Conservation (phyloP, 2,113 vertebrate genomes). For the Malurus melanocephalus region DNA sequence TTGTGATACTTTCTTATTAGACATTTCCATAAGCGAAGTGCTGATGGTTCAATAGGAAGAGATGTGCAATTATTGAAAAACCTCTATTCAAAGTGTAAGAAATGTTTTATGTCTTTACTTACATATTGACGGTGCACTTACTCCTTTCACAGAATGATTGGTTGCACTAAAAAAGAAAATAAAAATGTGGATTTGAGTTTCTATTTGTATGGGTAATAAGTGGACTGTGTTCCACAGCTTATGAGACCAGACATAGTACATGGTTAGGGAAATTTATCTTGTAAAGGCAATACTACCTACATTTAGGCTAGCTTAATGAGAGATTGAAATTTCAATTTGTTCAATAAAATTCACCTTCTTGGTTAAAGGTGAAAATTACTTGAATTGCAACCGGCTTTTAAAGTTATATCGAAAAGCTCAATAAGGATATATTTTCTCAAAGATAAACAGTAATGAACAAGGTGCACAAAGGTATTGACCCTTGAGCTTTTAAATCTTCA, state of each 20-base stretch:
- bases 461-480: background rate
- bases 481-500: background rate
- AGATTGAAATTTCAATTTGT: background rate
- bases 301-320: background rate
- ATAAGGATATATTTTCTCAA: background rate
- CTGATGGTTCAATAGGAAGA: background rate
- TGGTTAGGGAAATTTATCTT: background rate
- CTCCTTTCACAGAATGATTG: background rate
- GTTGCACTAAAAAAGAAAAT: background rate
- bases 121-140: background rate
- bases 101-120: background rate
- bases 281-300: background rate
- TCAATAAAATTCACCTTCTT: background rate
- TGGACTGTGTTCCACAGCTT: background rate
- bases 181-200: background rate
- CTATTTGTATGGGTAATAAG: background rate
- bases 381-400: background rate
- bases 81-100: background rate
- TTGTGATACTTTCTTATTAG: background rate
- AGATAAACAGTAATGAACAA: background rate
- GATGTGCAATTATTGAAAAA: background rate
- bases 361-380: background rate
- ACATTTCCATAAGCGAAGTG: background rate
- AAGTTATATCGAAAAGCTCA: background rate
- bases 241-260: background rate